A percentile compares a stretch with the other conserved stretches of the same genome.
phyloP scores from a whole-genome alignment of 2,888 invertebrate genomes.

The Apamea sordens region DNA sequence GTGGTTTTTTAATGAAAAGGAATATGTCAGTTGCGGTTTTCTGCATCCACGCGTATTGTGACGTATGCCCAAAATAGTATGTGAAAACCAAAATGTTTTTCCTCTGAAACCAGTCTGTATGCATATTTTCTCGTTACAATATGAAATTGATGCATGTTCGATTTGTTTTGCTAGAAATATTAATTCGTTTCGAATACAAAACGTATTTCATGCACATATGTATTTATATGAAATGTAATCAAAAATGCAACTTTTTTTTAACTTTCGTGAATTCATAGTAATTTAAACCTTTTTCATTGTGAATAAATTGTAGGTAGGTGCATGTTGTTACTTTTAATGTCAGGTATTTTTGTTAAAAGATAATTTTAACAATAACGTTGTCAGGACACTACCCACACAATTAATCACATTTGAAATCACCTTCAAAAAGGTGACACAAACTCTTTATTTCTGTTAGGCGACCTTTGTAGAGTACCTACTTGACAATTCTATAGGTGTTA shows the following conservation, averaged over 20 bases:
- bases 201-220: slow-evolving; percentile 13
- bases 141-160: slow-evolving; percentile 23
- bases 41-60: slow-evolving; percentile 6
- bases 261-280: not conserved
- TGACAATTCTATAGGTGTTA: slow-evolving; percentile 41
- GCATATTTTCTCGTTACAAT: slow-evolving; percentile 45
- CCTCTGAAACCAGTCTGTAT: slow-evolving; percentile 28
- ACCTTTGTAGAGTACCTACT: slow-evolving; percentile 29
- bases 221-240: slow-evolving; percentile 9
- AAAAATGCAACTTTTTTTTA: not conserved
- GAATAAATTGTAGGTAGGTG: not conserved
- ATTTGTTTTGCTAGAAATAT: slow-evolving; percentile 23
- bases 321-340: not conserved
- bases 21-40: slow-evolving; percentile 21
- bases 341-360: not conserved
- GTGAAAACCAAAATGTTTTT: slow-evolving; percentile 16
- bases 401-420: slow-evolving; percentile 17
- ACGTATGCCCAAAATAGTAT: slow-evolving; percentile 5
- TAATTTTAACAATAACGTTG: not conserved
- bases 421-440: slow-evolving; percentile 23
- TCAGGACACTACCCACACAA: not conserved
- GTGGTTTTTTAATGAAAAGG: slow-evolving; percentile 1
- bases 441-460: slow-evolving; percentile 19
- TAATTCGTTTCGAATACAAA: slow-evolving; percentile 23
- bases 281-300: not conserved